Evolutionary conservation across 2,888 invertebrate species (phyloP).

Genomic region (Platynereis dumerilii): DNA sequence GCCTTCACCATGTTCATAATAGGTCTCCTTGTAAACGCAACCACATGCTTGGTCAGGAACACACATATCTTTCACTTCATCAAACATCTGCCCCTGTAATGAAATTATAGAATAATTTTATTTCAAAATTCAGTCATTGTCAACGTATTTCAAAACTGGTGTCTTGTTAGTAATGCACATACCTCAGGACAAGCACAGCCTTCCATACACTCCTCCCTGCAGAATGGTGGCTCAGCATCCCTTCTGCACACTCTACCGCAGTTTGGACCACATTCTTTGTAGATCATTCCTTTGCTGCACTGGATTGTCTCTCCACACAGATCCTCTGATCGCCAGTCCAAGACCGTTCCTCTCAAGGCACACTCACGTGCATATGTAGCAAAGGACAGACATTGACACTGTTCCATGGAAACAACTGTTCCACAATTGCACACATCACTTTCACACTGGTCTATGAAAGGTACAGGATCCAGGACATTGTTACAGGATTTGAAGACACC

Average conservation of each 20-base stretch:
- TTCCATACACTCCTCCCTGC: conserved; percentile 74
- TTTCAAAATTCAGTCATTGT: too few relatives aligned
- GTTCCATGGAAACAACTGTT: conserved; percentile 8
- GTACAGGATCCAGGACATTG: conserved; percentile 79
- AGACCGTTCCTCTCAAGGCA: conserved; percentile 28
- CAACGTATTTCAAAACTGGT: too few relatives aligned
- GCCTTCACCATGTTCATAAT: not conserved
- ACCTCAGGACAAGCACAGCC: conserved; percentile 87
- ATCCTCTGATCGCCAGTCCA: conserved; percentile 34
- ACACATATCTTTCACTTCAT: conserved; percentile 3
- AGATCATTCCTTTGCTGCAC: conserved; percentile 24
- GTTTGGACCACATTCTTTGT: conserved; percentile 32
- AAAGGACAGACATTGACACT: conserved; percentile 69
- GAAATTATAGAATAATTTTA: too few relatives aligned
- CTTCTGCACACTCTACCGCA: conserved; percentile 26
- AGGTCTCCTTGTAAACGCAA: conserved; percentile 8
- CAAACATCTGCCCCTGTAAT: conserved; percentile 5
- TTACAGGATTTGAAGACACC: too few relatives aligned
- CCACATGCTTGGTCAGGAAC: conserved; percentile 9
- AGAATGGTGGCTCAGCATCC: conserved; percentile 32
- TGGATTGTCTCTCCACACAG: conserved; percentile 32
- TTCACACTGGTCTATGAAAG: conserved; percentile 81
- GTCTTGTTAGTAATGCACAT: too few relatives aligned
- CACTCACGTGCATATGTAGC: too few relatives aligned
- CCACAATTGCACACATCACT: conserved; percentile 86